Evolutionary conservation across 1,140 invertebrate species (phyloP).

Genomic region (Aethina tumida): DNA sequence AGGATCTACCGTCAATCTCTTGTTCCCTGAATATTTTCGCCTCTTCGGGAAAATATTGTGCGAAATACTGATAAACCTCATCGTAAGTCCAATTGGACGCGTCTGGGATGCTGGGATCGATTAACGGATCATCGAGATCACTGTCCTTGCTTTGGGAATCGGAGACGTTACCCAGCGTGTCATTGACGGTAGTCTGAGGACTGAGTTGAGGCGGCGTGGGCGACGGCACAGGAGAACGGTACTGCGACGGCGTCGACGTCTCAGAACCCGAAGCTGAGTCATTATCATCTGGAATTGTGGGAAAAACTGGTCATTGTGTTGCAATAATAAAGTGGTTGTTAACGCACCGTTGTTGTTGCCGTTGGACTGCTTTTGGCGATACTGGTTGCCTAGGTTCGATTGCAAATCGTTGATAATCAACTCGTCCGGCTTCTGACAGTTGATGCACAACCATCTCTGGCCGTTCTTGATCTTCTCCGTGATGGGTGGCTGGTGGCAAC

Average conservation of each 20-base stretch:
- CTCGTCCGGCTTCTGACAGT: constrained; percentile 39
- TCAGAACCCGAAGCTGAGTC: constrained; percentile 19
- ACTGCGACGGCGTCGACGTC: constrained; percentile 17
- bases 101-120: constrained; percentile 64
- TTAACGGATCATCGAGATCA: constrained; percentile 32
- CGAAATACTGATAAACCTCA: constrained; percentile 74
- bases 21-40: constrained; percentile 70
- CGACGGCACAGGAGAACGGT: constrained; percentile 17
- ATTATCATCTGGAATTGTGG: constrained; percentile 17
- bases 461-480: constrained; percentile 42
- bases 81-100: constrained; percentile 68
- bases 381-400: constrained; percentile 22
- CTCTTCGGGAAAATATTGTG: constrained; percentile 60
- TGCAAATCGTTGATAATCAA: constrained; percentile 31
- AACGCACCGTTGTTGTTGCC: too few species aligned
- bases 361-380: constrained; percentile 14
- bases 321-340: too few species aligned
- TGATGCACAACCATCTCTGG: constrained; percentile 47
- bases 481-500: constrained; percentile 59
- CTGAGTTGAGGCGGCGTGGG: constrained; percentile 30
- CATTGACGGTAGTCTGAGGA: constrained; percentile 24
- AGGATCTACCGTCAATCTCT: constrained; percentile 80
- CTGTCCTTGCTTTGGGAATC: constrained; percentile 31
- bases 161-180: constrained; percentile 16
- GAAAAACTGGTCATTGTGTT: too few species aligned